Base-by-base conservation (phyloP, 2,888 invertebrate genomes). In the Drosophila nr. perissopoda region DNA sequence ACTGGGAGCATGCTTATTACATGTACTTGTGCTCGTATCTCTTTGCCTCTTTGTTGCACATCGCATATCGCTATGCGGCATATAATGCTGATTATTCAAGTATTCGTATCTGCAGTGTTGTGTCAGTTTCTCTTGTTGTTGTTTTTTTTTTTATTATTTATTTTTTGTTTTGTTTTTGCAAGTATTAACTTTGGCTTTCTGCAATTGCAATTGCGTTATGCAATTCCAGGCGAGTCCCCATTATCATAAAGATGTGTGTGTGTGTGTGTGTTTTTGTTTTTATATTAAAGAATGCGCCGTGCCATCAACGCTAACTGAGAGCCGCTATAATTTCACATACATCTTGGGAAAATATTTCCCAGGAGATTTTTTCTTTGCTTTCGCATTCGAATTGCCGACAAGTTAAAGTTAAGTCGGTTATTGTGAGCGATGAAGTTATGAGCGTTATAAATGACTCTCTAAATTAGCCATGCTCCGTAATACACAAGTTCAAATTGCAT, bases 1-100 rank as follows among this genome's bases (percentile, higher is more conserved):
- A 53, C 53, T 40, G 62, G 40, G 21, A 31, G 34, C 65, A 51
- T 61, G 33, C 40, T 52, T 52, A 56, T 38, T 64, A 51, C 40
- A 34, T 52, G 42, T 64, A 46, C 36, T 27, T 36, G 33, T 56
- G 51, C 33, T 31, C 57, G 34, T 49, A 64, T 68, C 61, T 70
- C 56, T 54, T 61, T 66, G 40, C 57, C 60, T 79, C 57, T 66
- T 58, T 76, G 72, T 71, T 72, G 63, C 68, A 61, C 65, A 71
- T 70, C 58, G 63, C 63, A 65, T 70, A 70, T 83, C 70, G 70
- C 62, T 81, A 70, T 81, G 76, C 84, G 56, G 80, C 81, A 69
- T 74, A 88, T 86, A 74, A 85, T 85, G 88, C 88, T 84, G 89
- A 84, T 88, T 84, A 88, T 89, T 88, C 89, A 84, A 76, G 80